These are phyloP conservation scores for Phymanthus crucifer DNA, from an alignment of 92 coral and sea anemone species.

Conservation along the genomic window DNA sequence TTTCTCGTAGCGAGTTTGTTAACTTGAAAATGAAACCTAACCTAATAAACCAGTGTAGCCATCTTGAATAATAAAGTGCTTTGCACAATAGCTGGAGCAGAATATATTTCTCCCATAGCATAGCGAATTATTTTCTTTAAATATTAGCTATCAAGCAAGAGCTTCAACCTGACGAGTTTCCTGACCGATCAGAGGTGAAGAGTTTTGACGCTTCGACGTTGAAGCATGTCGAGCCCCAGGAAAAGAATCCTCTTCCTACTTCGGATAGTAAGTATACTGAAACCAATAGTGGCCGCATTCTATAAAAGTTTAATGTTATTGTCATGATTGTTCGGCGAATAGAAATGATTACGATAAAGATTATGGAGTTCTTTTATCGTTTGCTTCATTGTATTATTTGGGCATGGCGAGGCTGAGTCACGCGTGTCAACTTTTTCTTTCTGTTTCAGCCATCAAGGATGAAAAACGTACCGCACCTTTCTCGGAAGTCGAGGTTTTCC, in stretches of 20 bases:
- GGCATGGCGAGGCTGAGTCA: neutral
- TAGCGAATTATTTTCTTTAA: neutral
- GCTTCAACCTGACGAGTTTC: slow-evolving; percentile 77
- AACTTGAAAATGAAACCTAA: neutral
- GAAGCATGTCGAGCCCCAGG: slow-evolving; percentile 76
- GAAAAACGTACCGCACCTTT: slow-evolving; percentile 97
- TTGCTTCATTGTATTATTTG: neutral
- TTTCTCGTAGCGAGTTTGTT: neutral
- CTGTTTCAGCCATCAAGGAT: slow-evolving; percentile 80
- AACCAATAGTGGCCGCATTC: neutral
- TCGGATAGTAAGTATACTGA: slow-evolving; percentile 55
- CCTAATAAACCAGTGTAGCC: neutral
- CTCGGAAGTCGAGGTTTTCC: slow-evolving; percentile 93
- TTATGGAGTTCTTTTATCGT: neutral
- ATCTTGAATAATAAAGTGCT: neutral
- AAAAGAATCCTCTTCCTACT: slow-evolving; percentile 80
- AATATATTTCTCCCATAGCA: neutral
- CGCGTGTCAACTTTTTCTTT: slow-evolving; percentile 22
- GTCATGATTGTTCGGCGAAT: neutral
- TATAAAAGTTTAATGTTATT: neutral
- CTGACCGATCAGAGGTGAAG: slow-evolving; percentile 67
- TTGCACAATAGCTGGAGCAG: neutral
- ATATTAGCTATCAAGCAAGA: slow-evolving; percentile 79
- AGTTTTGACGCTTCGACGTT: slow-evolving; percentile 60
- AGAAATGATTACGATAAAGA: neutral